phyloP scores from a whole-genome alignment of 2,888 invertebrate species.

The Dinocampus coccinellae region DNA sequence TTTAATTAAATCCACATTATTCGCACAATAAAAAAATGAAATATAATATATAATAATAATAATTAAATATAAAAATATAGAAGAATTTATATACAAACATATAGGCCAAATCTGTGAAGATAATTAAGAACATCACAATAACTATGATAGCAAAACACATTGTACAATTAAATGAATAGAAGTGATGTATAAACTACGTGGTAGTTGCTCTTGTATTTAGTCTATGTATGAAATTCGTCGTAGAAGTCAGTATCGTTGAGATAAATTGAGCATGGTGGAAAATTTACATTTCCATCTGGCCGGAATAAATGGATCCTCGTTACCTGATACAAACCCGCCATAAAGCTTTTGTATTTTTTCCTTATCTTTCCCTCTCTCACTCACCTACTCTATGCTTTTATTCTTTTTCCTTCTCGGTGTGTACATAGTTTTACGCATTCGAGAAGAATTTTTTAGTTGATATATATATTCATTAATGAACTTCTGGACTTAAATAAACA shows the following conservation, averaged over 20 bases:
- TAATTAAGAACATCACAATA: conserved; percentile 61
- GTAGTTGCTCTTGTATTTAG: no score
- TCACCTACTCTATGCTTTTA: conserved; percentile 12
- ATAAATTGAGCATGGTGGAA: conserved; percentile 63
- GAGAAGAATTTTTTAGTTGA: neutral
- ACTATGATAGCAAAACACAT: conserved; percentile 52
- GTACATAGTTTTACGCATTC: neutral
- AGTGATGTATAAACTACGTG: no score
- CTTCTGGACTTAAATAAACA: no score
- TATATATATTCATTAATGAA: no score
- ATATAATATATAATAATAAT: no score
- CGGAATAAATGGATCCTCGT: conserved; percentile 66
- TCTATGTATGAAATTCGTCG: conserved; percentile 50
- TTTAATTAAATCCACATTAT: no score
- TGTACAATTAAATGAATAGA: conserved; percentile 23
- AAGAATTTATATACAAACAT: no score
- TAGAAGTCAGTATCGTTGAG: conserved; percentile 40
- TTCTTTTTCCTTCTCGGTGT: no score
- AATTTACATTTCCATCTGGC: conserved; percentile 64
- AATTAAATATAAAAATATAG: no score
- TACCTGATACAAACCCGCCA: conserved; percentile 40
- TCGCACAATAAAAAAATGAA: no score
- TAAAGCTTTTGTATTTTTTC: conserved; percentile 24
- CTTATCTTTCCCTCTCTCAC: conserved; percentile 27
- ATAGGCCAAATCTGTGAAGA: conserved; percentile 43